A percentile compares a stretch with the other conserved stretches of the same genome.
Evolutionary conservation across 1,140 invertebrate genomes (phyloP).

Genomic region (Reticulitermes speratus): DNA sequence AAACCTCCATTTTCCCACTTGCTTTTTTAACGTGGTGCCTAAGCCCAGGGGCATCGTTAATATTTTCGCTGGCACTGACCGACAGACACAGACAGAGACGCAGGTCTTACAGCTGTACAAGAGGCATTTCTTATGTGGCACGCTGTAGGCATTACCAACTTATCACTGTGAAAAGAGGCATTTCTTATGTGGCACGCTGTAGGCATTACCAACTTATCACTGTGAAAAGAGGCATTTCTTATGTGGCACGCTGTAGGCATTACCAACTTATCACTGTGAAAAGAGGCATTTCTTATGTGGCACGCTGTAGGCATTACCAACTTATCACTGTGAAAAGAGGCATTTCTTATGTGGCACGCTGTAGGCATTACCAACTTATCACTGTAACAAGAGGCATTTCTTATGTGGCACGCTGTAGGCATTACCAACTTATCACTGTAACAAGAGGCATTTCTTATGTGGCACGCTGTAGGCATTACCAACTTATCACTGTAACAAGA

Average conservation of each 20-base stretch:
- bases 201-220: background rate
- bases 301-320: background rate
- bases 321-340: background rate
- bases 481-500: background rate
- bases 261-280: background rate
- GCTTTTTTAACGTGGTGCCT: too few relatives aligned
- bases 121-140: too few relatives aligned
- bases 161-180: too few relatives aligned
- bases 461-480: background rate
- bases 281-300: too few relatives aligned
- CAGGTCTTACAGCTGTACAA: too few relatives aligned
- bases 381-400: too few relatives aligned
- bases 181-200: background rate
- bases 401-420: background rate
- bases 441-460: too few relatives aligned
- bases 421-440: background rate
- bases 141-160: background rate
- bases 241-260: background rate
- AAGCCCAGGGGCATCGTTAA: too few relatives aligned
- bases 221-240: too few relatives aligned
- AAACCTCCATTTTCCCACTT: too few relatives aligned
- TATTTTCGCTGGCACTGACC: too few relatives aligned
- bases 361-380: background rate
- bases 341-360: background rate
- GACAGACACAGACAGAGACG: too few relatives aligned